Percentiles rank a stretch among this genome's conserved stretches.
Evolutionary conservation across 30 jellyfish, hydroid and myxozoan genomes (phyloP).

Genomic region (Hydractinia symbiolongicarpus): DNA sequence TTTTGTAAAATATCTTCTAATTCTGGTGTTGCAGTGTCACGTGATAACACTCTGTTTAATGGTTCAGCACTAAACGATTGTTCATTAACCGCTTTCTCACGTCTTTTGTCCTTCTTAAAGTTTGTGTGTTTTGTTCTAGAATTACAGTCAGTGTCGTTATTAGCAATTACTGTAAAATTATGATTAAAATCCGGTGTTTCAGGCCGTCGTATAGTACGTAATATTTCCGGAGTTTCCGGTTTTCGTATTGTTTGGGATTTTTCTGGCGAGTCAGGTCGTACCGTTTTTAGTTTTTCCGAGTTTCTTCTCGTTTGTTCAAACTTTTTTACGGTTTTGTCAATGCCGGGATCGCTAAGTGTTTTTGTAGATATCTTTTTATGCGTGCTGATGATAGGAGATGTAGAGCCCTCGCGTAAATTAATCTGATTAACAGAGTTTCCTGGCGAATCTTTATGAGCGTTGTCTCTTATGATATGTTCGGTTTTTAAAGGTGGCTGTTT

Average conservation of each 20-base stretch:
- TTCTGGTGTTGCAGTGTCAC: not conserved
- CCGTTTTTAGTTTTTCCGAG: not conserved
- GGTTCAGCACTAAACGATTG: not conserved
- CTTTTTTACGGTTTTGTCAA: slow-evolving; percentile 3
- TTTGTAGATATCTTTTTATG: not conserved
- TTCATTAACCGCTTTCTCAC: not conserved
- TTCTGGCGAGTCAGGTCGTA: not conserved
- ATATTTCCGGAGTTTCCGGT: not conserved
- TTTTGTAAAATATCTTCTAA: not conserved
- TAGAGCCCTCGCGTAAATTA: not conserved
- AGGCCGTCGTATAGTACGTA: not conserved
- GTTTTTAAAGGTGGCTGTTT: slow-evolving; percentile 23
- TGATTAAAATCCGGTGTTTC: slow-evolving; percentile 12
- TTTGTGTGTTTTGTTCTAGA: not conserved
- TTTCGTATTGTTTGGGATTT: not conserved
- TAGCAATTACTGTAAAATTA: not conserved
- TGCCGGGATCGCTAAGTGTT: not conserved
- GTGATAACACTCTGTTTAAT: not conserved
- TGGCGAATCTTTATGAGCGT: not conserved
- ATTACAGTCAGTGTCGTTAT: not conserved
- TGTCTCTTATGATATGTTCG: slow-evolving; percentile 7
- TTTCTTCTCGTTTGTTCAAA: not conserved
- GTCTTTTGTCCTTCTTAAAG: not conserved
- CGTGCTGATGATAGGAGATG: not conserved
- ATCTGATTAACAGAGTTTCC: not conserved